Evolutionary conservation across 2,888 invertebrate genomes (phyloP), one percentile per base, ranked within the genome.

Genomic region (Hetaerina titia): DNA sequence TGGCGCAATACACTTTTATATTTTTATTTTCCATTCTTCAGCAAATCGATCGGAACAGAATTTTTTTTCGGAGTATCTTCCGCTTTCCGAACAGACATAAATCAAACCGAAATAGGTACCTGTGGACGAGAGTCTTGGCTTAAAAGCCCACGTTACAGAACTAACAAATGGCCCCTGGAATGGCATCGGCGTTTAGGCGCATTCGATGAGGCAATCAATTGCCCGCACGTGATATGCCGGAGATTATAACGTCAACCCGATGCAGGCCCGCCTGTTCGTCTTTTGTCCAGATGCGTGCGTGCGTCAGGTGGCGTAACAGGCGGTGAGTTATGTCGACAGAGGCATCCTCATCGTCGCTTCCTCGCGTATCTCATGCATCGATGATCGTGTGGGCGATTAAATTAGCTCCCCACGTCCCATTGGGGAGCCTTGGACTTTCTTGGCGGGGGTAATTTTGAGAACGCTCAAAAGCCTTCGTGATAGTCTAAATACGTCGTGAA

Each of bases 221-320:
- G 81, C 31, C 31, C 81, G 31, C 81, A 15, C 81, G 81, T 81
- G 31, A 81, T 81, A 19, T 81, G 25, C 81, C 31, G 81, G 81
- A 81, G 81, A 81, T 81, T 81, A 81, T 81, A 22, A 81, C 22
- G 81, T 22, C 31, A 81, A 81, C 81, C 81, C 25, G 81, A 81
- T 81, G 31, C 81, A 31, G 22, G 81, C 31, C 81, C 69, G 69
- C 31, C 81, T 81, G 25, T 81, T 81, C 31, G 81, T 81, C 81
- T 81, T 81, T 81, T 81, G 81, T 81, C 25, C 25, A 25, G 81
- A 31, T 31, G 81, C 22, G 81, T 81, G 81, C 81, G 4, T 25
- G 81, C 7, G 25, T 31, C 25, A 81, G 25, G 13, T 81, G 81
- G 81, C 15, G 81, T 31, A 81, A 31, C 25, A 31, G 81, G 69